phyloP scores from a whole-genome alignment of 2,797 vertebrate genomes.

The Lepus oiostolus region DNA sequence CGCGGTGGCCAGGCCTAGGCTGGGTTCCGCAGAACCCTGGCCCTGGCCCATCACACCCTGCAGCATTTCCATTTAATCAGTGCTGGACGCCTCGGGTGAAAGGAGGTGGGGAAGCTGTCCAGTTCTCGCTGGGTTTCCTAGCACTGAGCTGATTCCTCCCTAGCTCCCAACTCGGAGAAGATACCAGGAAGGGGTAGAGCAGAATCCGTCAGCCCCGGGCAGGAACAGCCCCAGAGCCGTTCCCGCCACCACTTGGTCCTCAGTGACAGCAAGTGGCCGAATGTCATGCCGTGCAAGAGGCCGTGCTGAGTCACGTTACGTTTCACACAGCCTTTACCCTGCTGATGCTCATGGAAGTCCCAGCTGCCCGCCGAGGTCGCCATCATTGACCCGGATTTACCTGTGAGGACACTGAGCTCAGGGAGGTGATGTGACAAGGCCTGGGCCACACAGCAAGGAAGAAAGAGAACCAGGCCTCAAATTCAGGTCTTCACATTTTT shows the following conservation, averaged over 20 bases:
- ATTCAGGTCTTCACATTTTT: background rate
- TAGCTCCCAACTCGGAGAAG: conserved; percentile 38
- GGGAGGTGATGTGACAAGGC: background rate
- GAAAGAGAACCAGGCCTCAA: background rate
- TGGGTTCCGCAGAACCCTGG: conserved; percentile 66
- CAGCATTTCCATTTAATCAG: conserved; percentile 82
- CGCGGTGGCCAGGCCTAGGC: conserved; percentile 48
- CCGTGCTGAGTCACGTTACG: too few species aligned
- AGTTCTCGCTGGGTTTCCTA: conserved; percentile 70
- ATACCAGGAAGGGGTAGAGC: conserved; percentile 56
- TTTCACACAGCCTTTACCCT: background rate
- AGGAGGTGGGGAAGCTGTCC: conserved; percentile 45
- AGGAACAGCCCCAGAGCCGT: background rate
- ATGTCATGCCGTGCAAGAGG: accelerated
- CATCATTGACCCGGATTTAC: background rate
- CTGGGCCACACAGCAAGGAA: background rate
- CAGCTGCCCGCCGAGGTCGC: background rate
- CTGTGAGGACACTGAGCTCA: background rate
- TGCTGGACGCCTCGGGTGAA: conserved; percentile 41
- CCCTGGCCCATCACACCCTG: conserved; percentile 58
- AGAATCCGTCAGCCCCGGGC: background rate
- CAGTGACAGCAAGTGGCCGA: background rate
- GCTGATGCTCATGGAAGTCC: background rate
- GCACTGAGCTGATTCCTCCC: conserved; percentile 53
- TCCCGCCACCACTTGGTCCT: background rate